Evolutionary conservation across 2,888 invertebrate genomes (phyloP).

Genomic region (Autographa pulchrina): DNA sequence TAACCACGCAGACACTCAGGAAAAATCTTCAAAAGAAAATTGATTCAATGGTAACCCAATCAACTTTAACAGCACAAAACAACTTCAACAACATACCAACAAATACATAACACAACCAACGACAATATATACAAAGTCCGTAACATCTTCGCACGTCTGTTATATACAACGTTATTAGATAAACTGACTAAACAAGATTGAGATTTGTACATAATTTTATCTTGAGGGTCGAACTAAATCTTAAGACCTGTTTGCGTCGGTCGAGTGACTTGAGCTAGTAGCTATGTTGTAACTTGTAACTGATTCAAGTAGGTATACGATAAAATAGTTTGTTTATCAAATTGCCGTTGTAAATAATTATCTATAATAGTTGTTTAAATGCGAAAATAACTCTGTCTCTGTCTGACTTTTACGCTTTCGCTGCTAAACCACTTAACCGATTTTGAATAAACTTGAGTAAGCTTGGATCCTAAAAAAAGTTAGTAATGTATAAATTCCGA

Average conservation of each 20-base stretch:
- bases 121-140: conserved; percentile 35
- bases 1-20: too few relatives aligned
- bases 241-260: conserved; percentile 11
- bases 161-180: conserved; percentile 19
- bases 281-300: neutral
- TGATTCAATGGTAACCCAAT: neutral
- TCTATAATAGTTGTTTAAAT: too few relatives aligned
- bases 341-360: neutral
- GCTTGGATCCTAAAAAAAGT: too few relatives aligned
- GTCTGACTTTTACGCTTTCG: too few relatives aligned
- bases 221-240: conserved; percentile 2
- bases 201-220: conserved; percentile 9
- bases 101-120: conserved; percentile 44
- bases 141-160: conserved; percentile 31
- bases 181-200: conserved; percentile 36
- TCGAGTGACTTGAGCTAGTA: conserved; percentile 7
- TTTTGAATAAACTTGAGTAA: too few relatives aligned
- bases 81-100: conserved; percentile 34
- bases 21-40: too few relatives aligned
- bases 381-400: too few relatives aligned
- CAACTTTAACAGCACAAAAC: neutral
- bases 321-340: neutral
- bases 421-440: too few relatives aligned
- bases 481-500: too few relatives aligned
- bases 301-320: neutral